Base-by-base conservation (phyloP, 2,888 invertebrate species). In the Leptodirus hochenwartii region DNA sequence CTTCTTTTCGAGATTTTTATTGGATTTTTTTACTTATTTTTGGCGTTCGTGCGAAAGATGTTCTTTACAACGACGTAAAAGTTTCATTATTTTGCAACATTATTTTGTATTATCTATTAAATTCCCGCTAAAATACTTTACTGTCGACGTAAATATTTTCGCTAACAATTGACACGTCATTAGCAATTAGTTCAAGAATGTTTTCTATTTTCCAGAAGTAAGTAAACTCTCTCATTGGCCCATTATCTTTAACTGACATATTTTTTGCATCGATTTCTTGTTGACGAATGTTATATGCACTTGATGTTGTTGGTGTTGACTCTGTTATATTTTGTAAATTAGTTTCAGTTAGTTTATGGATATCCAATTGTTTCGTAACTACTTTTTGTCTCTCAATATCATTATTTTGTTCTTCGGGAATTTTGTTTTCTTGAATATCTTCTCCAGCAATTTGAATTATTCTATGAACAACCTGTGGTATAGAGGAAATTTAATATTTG, bases 141-240 rank as follows among this genome's bases (percentile, higher is more conserved):
- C 31, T 26, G 17, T 25, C 37, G 17, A 4, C 40, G 35, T 12
- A 25, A 12, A 29, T 25, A 15, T 25, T 33, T 11, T 25, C 15
- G 37, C 53, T 52, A 3, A 40, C 38, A 8, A 47, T 34, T 31
- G 45, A 47, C 26, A 46, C 37, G 24, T 47, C 43, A 31, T 43
- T 43, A 11, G 27, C 29, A 15, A 51, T 35, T 11, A 49, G 24
- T n/a, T 42, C 37, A 4, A 36, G 30, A 25, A 50, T 37, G 20
- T 49, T 41, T 5, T 39, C 34, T 14, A 54, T 43, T 35, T 42
- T 43, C 54, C 54, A 54, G 31, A 43, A 52, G 35, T 51, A 53
- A 25, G 41, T 37, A 38, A 46, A 53, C 10, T 42, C 41, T 25
- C 43, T 44, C 22, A 44, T 46, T 22, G 42, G 39, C 16, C 49